Percentiles rank a stretch among this genome's conserved stretches.
These are phyloP conservation scores for Proctacanthus coquilletti DNA, from an alignment of 1,140 invertebrate species.

Conservation along the genomic window DNA sequence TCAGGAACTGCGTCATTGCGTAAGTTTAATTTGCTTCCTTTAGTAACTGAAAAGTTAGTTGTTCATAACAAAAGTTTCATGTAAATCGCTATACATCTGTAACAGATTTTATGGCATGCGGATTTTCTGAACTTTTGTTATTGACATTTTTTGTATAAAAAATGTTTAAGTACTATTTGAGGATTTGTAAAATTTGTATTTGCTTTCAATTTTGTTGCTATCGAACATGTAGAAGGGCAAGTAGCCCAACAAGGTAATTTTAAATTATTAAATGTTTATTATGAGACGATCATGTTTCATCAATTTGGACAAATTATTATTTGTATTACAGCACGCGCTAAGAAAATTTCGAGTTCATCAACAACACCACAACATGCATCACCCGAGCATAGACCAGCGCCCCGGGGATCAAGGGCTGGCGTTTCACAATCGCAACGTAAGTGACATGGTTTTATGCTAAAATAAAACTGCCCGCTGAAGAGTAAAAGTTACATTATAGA, in stretches of 20 bases:
- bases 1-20: slow-evolving; percentile 53
- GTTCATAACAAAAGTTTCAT: not conserved
- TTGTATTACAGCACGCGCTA: slow-evolving; percentile 39
- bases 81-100: too few relatives aligned
- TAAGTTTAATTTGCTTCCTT: slow-evolving; percentile 36
- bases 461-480: slow-evolving; percentile 2
- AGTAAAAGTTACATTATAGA: too few relatives aligned
- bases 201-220: slow-evolving; percentile 6
- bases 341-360: slow-evolving; percentile 34
- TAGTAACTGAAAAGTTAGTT: not conserved
- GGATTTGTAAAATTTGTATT: slow-evolving; percentile 8
- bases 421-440: slow-evolving; percentile 85
- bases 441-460: slow-evolving; percentile 20
- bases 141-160: too few relatives aligned
- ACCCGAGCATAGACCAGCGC: slow-evolving; percentile 48
- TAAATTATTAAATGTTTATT: too few relatives aligned
- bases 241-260: slow-evolving; percentile 36
- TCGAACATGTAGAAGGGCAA: slow-evolving; percentile 33
- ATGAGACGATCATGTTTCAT: not conserved
- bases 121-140: too few relatives aligned
- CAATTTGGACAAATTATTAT: slow-evolving; percentile 2
- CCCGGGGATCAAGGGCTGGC: slow-evolving; percentile 41
- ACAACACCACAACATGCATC: slow-evolving; percentile 20
- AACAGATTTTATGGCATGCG: too few relatives aligned
- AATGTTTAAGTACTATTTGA: not conserved